These are phyloP conservation scores for Drosophila prolongata DNA, from an alignment of 2,888 invertebrate species.

Conservation along the genomic window DNA sequence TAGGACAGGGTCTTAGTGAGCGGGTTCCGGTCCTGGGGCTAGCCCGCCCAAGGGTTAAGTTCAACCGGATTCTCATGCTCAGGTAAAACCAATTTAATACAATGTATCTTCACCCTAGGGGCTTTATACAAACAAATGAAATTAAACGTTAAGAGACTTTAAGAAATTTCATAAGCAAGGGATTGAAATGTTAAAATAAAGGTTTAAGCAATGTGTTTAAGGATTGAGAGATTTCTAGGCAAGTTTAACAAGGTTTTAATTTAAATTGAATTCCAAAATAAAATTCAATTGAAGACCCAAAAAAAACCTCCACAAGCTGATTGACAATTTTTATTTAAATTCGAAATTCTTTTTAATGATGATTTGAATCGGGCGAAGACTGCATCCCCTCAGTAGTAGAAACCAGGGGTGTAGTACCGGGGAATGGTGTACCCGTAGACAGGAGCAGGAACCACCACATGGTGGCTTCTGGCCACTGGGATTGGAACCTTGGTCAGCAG, in stretches of 20 bases:
- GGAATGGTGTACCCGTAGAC: constrained; percentile 61
- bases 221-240: too few relatives aligned
- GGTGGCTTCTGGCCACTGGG: constrained; percentile 50
- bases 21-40: constrained; percentile 9
- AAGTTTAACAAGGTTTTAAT: too few relatives aligned
- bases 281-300: not conserved
- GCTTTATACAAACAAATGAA: too few relatives aligned
- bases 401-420: constrained; percentile 57
- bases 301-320: not conserved
- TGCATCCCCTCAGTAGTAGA: constrained; percentile 57
- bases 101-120: not conserved
- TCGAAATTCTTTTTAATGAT: constrained; percentile 15
- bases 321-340: constrained; percentile 37
- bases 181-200: too few relatives aligned
- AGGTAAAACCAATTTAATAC: constrained; percentile 7
- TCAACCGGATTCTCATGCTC: not conserved
- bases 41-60: not conserved
- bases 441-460: constrained; percentile 55
- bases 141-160: too few relatives aligned
- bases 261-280: not conserved
- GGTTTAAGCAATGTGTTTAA: too few relatives aligned
- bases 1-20: constrained; percentile 23
- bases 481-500: constrained; percentile 33
- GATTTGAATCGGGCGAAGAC: not conserved
- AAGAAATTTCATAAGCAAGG: too few relatives aligned